Evolutionary conservation across 2,888 invertebrate species (phyloP), one percentile per base, ranked within the genome.

Genomic region (Lydus trimaculatus): DNA sequence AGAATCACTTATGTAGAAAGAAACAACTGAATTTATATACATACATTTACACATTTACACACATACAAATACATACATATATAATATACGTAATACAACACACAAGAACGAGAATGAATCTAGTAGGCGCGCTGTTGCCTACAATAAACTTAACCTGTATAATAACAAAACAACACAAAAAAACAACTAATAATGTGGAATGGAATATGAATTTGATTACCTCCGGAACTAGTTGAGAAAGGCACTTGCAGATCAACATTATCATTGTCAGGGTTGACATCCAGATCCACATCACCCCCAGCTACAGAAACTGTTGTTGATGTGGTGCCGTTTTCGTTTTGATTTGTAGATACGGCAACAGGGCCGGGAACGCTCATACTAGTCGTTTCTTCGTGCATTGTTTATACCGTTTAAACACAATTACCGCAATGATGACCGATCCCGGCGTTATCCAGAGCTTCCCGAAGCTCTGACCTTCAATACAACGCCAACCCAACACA

Each of bases 301-400:
- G 80, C 82, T 76, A 84, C 82, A 71, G 80, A 75, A 84, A 86
- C 82, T 84, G 84, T 85, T 63, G 82, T 78, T 69, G 80, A 78
- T 71, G 83, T 78, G 67, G 80, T 80, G 76, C 81, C 82, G 80
- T 83, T 82, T 77, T 83, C 82, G 75, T 79, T 81, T 79, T 84
- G 87, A 83, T 87, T 89, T 82, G 90, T 88, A 82, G 90, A 89
- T 82, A 89, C 90, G 87, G 88, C 89, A 87, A 90, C 87, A 82
- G 86, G 87, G 88, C 89, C 87, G 83, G 90, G 89, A 85, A 89
- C 87, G 87, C 89, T 90, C 87, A 90, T 89, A 88, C 89, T 89
- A 84, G 89, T 88, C 87, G 90, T 89, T 87, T 90, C 90, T 88
- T 91, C 90, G 87, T 90, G 90, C 90, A 91, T 90, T 86, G 85